phyloP scores from a whole-genome alignment of 2,888 invertebrate genomes.

The Tachina grossa region DNA sequence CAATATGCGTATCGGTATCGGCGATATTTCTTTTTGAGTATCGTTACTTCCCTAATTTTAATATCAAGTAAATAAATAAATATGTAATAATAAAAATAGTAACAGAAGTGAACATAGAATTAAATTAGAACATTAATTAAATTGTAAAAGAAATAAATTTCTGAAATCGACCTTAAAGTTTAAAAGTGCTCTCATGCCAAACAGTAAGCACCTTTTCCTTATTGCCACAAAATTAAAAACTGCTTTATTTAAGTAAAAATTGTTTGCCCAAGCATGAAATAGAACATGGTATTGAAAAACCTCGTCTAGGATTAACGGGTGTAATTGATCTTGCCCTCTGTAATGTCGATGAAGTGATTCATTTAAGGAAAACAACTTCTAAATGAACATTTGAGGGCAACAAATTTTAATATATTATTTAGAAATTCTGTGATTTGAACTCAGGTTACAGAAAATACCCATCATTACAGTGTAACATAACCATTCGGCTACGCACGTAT shows the following conservation, averaged over 20 bases:
- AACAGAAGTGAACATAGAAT: too few species aligned
- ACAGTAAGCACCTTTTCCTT: too few species aligned
- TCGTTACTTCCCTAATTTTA: too few species aligned
- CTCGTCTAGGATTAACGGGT: slow-evolving; percentile 80
- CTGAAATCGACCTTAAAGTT: too few species aligned
- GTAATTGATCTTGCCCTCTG: slow-evolving; percentile 77
- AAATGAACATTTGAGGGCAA: slow-evolving; percentile 65
- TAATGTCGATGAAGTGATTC: slow-evolving; percentile 63
- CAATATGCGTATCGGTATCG: too few species aligned
- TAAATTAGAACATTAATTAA: too few species aligned
- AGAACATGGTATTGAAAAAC: slow-evolving; percentile 76
- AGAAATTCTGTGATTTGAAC: slow-evolving; percentile 50
- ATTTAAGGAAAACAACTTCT: slow-evolving; percentile 56
- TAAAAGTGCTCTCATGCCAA: too few species aligned
- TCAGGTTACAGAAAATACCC: neutral
- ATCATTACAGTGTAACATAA: neutral
- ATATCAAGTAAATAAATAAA: too few species aligned
- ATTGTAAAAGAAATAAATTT: too few species aligned
- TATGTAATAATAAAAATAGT: too few species aligned
- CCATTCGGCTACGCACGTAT: slow-evolving; percentile 6
- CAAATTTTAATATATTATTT: too few species aligned
- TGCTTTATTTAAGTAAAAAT: slow-evolving; percentile 3
- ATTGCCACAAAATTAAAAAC: neutral
- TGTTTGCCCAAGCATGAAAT: slow-evolving; percentile 81
- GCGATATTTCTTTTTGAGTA: too few species aligned